A percentile compares a stretch with the other conserved stretches of the same genome.
These are phyloP conservation scores for Eublepharis macularius DNA, from an alignment of 2,113 vertebrate species.

Conservation along the genomic window DNA sequence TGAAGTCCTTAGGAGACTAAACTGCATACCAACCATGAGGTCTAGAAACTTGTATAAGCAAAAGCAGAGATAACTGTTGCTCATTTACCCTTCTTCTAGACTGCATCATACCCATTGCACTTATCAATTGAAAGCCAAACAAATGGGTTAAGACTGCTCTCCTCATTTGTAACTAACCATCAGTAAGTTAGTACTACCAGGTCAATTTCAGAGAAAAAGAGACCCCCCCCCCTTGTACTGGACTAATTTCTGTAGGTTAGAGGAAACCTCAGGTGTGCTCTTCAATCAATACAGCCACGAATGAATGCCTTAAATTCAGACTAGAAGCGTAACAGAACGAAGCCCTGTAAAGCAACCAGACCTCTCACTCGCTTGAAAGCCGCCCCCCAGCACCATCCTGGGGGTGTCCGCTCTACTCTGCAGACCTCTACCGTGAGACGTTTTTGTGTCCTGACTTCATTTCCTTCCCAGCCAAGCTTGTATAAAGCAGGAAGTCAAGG, in stretches of 20 bases:
- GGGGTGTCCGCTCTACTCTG: background rate
- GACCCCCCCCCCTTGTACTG: background rate
- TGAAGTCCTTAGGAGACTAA: background rate
- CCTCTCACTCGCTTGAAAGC: background rate
- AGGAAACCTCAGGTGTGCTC: background rate
- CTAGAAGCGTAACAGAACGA: background rate
- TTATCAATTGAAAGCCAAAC: too few relatives aligned
- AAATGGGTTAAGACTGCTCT: background rate
- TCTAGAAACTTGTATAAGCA: background rate
- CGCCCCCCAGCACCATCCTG: background rate
- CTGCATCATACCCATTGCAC: too few relatives aligned
- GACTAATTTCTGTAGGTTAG: background rate
- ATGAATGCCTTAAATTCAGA: background rate
- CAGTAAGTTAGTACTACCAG: background rate
- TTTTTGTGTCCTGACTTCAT: constrained; percentile 57
- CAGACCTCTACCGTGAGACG: constrained; percentile 15
- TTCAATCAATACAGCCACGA: background rate
- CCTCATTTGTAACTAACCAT: background rate
- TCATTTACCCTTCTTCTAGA: background rate
- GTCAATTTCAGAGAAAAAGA: background rate
- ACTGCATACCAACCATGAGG: background rate
- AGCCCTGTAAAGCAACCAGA: constrained; percentile 13
- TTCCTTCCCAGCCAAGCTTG: constrained; percentile 53
- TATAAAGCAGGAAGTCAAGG: background rate
- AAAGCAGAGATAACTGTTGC: background rate